Evolutionary conservation across 35 echinoderm and acorn worm genomes (phyloP).

Genomic region (Ophioderma brevispina): DNA sequence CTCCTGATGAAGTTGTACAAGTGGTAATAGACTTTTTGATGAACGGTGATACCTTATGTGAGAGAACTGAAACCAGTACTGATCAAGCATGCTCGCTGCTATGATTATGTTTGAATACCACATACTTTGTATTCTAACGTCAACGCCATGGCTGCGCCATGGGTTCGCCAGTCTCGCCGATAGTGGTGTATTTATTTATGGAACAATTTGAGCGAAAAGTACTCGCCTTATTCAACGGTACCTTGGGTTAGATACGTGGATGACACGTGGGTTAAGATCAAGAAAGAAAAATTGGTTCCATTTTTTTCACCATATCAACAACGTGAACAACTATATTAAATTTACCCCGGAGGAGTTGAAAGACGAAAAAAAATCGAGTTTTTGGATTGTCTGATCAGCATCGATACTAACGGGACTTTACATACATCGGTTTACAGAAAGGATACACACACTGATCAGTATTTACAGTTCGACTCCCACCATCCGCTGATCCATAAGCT

Average conservation of each 20-base stretch:
- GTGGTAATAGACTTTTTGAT: not conserved
- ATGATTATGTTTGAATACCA: slow-evolving; percentile 18
- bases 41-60: not conserved
- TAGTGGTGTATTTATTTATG: not conserved
- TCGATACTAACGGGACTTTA: not conserved
- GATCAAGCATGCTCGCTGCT: slow-evolving; percentile 8
- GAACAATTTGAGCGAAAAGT: not conserved
- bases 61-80: not conserved
- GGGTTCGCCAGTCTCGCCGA: no score
- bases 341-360: not conserved
- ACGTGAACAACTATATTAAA: not conserved
- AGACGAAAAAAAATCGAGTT: not conserved
- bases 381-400: not conserved
- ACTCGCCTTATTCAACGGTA: not conserved
- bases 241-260: not conserved
- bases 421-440: not conserved
- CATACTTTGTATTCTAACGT: slow-evolving; percentile 10
- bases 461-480: no score
- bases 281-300: not conserved
- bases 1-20: not conserved
- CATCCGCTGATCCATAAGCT: no score
- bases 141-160: not conserved
- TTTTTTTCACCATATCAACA: not conserved
- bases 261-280: not conserved
- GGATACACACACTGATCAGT: not conserved